Evolutionary conservation across 2,113 vertebrate species (phyloP).

Genomic region (Dolichotis patagonum): DNA sequence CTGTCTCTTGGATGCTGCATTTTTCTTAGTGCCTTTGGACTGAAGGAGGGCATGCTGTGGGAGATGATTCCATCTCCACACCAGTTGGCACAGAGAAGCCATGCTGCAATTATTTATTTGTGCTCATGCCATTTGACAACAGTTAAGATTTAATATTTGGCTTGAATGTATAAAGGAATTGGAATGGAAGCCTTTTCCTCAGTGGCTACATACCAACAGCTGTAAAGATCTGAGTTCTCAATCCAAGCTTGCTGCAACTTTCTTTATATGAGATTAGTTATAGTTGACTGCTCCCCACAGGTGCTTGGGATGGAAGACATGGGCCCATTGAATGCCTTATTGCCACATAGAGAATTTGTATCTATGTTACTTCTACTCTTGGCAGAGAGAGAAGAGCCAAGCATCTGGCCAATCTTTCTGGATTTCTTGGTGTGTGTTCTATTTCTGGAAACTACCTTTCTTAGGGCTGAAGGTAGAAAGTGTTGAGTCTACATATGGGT

Average conservation of each 20-base stretch:
- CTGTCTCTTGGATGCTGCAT: neutral
- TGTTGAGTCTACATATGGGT: neutral
- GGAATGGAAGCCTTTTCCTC: conserved; percentile 38
- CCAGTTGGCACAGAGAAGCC: conserved; percentile 68
- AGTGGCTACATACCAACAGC: neutral
- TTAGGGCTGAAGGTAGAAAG: neutral
- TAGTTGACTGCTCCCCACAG: neutral
- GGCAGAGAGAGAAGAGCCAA: neutral
- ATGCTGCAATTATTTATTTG: conserved; percentile 67
- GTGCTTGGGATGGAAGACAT: neutral
- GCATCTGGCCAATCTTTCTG: neutral
- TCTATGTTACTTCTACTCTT: neutral
- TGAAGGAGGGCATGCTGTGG: conserved; percentile 50
- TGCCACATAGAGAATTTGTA: neutral
- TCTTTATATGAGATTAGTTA: neutral
- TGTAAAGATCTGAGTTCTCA: neutral
- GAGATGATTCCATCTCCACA: conserved; percentile 42
- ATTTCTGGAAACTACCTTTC: conserved; percentile 1
- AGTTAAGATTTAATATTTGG: conserved; percentile 61
- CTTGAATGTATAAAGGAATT: conserved; percentile 20
- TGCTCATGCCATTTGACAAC: conserved; percentile 44
- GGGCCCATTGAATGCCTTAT: neutral
- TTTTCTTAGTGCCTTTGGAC: conserved; percentile 47
- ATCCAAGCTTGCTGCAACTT: neutral
- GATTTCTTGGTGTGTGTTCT: conserved; percentile 12